A percentile compares a stretch with the other conserved stretches of the same genome.
Evolutionary conservation across 2,113 vertebrate genomes (phyloP).

Genomic region (Motacilla alba): DNA sequence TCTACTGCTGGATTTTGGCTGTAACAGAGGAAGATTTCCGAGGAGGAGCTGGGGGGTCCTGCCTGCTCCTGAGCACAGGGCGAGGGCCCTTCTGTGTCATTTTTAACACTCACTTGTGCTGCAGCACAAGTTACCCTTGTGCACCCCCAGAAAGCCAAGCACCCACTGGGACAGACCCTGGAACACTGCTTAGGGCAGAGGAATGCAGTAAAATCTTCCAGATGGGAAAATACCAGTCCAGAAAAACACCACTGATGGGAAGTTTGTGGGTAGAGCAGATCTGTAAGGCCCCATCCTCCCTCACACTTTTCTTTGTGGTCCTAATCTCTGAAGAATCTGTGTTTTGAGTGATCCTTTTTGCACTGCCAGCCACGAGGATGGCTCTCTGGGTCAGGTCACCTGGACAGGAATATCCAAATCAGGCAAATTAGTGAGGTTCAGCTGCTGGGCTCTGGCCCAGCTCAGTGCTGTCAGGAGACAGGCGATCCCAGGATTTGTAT

Average conservation of each 20-base stretch:
- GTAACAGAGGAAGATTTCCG: neutral
- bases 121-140: neutral
- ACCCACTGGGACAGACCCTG: neutral
- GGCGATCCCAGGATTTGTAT: neutral
- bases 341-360: neutral
- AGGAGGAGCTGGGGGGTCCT: neutral
- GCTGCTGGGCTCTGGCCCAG: neutral
- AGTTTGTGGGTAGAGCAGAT: neutral
- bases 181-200: neutral
- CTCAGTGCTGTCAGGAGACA: neutral
- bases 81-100: neutral
- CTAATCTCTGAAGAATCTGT: neutral
- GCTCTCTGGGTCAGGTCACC: neutral
- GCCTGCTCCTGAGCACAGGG: neutral
- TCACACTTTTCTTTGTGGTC: neutral
- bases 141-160: neutral
- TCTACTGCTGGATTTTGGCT: conserved; percentile 16
- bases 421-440: neutral
- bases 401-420: neutral
- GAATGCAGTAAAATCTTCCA: neutral
- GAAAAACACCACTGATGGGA: neutral
- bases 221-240: neutral
- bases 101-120: neutral
- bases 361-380: neutral
- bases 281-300: neutral